Base-by-base conservation (phyloP, 2,888 invertebrate genomes). In the Stramonita haemastoma region DNA sequence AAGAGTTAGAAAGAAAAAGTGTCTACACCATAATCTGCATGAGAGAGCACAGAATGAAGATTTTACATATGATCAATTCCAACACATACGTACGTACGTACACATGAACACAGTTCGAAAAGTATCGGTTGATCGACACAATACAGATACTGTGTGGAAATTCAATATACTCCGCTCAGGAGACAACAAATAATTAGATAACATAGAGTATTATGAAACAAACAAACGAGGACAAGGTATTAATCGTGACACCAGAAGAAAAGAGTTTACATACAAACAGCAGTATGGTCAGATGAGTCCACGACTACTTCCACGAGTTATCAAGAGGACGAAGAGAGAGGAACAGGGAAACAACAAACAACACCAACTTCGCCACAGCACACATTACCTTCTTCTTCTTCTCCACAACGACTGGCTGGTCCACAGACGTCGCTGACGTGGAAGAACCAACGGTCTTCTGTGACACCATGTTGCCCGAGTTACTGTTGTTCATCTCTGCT, bases 381-480 rank as follows among this genome's bases (percentile, higher is more conserved):
- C 32, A 17, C 29, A 26, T 88, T 36, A 93, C 93, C 93, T 93
- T 94, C 91, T 94, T 94, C 90, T 93, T 93, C 90, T 94, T 94
- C 90, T 95, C 94, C 26, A 36, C 32, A 13, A 77, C 77, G 17
- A 32, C 17, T 79, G 93, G 93, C 17, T 93, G 93, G 46, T 93
- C 93, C 34, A 93, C 93, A 1, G 92, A 87, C 17, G 87, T 77
- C 17, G 79, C 32, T 32, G 89, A 77, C n/a, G 90, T 87, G 26
- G 89, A 79, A 1, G 90, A 90, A 22, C 85, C 87, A 79, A 88
- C 87, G 77, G 87, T 89, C 85, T 66, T 90, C 57, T 73, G 87
- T 2, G 91, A 81, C 19, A 85, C 34, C 56, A 86, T 81, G 70
- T 57, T 90, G 46, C 79, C 88, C 90, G 88, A 86, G 34, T 77